These are phyloP conservation scores for Aleadryas rufinucha DNA, from an alignment of 2,113 vertebrate genomes.

Conservation along the genomic window DNA sequence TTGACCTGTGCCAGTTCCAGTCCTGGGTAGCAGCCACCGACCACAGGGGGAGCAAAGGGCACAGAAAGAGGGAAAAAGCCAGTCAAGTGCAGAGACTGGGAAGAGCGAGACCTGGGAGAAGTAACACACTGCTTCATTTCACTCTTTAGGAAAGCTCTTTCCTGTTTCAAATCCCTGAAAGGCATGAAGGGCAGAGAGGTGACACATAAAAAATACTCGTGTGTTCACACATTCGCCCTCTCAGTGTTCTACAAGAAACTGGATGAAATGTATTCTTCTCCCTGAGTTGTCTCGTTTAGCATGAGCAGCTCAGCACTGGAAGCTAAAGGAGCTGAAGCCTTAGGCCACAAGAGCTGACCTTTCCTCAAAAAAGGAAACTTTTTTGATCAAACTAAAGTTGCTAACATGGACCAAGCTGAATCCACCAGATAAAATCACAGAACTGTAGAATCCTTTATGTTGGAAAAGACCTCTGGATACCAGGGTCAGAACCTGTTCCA, in stretches of 20 bases:
- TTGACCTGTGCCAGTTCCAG: not conserved
- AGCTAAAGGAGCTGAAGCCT: not conserved
- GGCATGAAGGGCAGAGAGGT: not conserved
- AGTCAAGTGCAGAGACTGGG: not conserved
- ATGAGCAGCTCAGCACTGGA: not conserved
- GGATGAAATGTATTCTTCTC: not conserved
- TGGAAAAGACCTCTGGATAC: not conserved
- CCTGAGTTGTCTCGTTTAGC: fast-evolving
- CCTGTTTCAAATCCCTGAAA: not conserved
- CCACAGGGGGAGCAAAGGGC: not conserved
- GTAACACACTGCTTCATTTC: not conserved
- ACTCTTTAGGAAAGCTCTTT: not conserved
- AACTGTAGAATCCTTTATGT: not conserved
- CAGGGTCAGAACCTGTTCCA: fast-evolving
- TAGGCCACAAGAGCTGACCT: not conserved
- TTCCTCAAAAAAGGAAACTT: not conserved
- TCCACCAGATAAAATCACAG: not conserved
- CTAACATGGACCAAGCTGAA: not conserved
- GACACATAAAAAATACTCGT: fast-evolving
- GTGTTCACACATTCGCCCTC: not conserved
- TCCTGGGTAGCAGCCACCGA: not conserved
- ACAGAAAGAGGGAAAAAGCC: not conserved
- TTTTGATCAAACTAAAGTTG: not conserved
- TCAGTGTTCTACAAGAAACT: not conserved
- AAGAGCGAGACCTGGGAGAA: not conserved